Evolutionary conservation across 53 echinoderm and acorn worm genomes (phyloP).

Genomic region (Zoroaster sp.): DNA sequence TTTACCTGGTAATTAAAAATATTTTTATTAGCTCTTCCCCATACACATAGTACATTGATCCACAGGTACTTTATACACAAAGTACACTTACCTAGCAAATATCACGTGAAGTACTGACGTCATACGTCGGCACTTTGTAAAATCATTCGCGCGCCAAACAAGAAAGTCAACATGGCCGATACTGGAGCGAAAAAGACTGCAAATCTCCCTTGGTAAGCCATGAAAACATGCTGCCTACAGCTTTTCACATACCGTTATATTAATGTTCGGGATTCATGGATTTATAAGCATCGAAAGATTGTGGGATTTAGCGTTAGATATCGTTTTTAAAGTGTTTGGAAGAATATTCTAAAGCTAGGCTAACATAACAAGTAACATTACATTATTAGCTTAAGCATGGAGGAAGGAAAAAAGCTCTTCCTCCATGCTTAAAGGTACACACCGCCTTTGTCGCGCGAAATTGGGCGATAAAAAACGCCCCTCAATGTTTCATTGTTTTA

Average conservation of each 20-base stretch:
- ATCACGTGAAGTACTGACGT: conserved; percentile 50
- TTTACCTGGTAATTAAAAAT: too few relatives aligned
- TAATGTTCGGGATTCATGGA: not conserved
- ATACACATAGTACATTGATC: not conserved
- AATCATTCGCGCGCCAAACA: conserved; percentile 30
- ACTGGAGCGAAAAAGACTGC: not conserved
- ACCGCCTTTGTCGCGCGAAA: too few relatives aligned
- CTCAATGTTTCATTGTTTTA: too few relatives aligned
- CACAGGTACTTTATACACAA: conserved; percentile 10
- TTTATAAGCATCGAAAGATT: too few relatives aligned
- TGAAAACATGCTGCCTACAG: not conserved
- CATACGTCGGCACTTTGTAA: not conserved
- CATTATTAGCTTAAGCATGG: too few relatives aligned
- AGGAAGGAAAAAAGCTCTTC: too few relatives aligned
- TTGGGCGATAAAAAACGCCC: too few relatives aligned
- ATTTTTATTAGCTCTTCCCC: too few relatives aligned
- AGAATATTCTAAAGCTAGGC: too few relatives aligned
- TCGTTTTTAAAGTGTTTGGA: too few relatives aligned
- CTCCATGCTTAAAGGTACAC: too few relatives aligned
- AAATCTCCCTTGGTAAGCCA: conserved; percentile 58
- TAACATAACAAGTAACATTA: too few relatives aligned
- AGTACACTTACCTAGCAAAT: conserved; percentile 12
- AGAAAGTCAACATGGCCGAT: conserved; percentile 3
- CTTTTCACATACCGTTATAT: not conserved
- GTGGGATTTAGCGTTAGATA: not conserved